phyloP scores from a whole-genome alignment of 1,140 invertebrate genomes.

The Dendrolimus kikuchii region DNA sequence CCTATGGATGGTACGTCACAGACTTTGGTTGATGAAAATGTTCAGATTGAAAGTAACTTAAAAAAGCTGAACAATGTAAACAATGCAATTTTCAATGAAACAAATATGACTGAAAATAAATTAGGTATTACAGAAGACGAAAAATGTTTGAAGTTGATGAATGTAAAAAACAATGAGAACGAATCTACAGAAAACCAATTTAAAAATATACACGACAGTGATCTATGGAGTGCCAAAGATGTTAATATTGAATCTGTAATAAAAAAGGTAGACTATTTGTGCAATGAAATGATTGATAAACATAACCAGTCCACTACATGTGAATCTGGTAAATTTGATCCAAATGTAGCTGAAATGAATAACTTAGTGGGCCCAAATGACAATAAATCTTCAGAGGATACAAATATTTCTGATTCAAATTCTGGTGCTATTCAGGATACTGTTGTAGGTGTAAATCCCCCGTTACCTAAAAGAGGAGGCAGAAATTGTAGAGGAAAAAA shows the following conservation, averaged over 20 bases:
- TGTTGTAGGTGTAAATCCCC: conserved; percentile 19
- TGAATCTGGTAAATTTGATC: background rate
- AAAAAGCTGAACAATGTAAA: too few relatives aligned
- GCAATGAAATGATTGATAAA: conserved; percentile 37
- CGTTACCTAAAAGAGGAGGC: conserved; percentile 60
- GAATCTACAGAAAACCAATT: conserved; percentile 29
- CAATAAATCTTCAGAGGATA: too few relatives aligned
- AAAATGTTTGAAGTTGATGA: conserved; percentile 15
- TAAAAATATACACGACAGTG: conserved; percentile 76
- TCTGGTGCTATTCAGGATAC: conserved; percentile 28
- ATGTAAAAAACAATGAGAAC: conserved; percentile 14
- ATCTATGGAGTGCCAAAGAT: conserved; percentile 84
- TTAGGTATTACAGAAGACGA: background rate
- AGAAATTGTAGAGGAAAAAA: conserved; percentile 72
- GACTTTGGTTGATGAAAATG: too few relatives aligned
- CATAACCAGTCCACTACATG: background rate
- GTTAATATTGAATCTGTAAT: conserved; percentile 86
- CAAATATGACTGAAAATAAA: background rate
- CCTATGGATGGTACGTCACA: too few relatives aligned
- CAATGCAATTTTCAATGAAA: too few relatives aligned
- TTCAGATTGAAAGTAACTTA: too few relatives aligned
- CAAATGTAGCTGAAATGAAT: background rate
- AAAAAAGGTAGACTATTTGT: conserved; percentile 79
- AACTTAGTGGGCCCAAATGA: too few relatives aligned
- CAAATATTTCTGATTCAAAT: background rate